These are phyloP conservation scores for Nerophis ophidion DNA, from an alignment of 2,113 vertebrate species.

Conservation along the genomic window DNA sequence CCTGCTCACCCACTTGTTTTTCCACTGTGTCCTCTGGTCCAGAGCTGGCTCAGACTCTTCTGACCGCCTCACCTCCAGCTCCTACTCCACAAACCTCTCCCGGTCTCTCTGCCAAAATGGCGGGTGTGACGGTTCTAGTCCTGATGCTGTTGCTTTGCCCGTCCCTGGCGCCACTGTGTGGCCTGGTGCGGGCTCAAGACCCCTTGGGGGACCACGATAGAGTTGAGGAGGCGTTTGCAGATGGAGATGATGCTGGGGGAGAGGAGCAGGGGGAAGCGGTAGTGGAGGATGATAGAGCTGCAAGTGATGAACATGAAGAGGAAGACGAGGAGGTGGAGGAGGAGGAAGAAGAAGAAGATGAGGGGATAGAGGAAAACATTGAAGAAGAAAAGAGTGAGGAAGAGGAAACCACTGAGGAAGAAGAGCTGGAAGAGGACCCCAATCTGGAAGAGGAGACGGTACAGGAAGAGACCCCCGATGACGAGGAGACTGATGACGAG, in stretches of 20 bases:
- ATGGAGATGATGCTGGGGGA: not conserved
- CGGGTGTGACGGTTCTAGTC: constrained; percentile 38
- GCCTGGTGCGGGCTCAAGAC: constrained; percentile 29
- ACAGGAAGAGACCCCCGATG: not conserved
- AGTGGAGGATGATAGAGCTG: not conserved
- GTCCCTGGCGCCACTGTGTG: constrained; percentile 28
- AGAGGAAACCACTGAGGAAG: constrained; percentile 4
- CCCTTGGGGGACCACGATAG: constrained; percentile 13
- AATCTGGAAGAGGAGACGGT: not conserved
- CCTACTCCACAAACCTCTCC: not conserved
- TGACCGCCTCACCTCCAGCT: not conserved
- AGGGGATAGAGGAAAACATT: not conserved
- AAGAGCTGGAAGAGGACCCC: not conserved
- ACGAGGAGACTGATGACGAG: not conserved
- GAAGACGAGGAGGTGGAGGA: not conserved
- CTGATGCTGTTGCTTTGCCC: constrained; percentile 56
- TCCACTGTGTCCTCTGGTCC: constrained; percentile 53
- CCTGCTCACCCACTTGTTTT: constrained; percentile 22
- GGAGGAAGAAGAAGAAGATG: not conserved
- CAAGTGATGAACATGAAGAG: not conserved
- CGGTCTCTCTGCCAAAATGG: constrained; percentile 39
- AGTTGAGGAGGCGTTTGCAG: constrained; percentile 17
- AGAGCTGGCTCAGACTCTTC: constrained; percentile 27
- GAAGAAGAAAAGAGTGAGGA: constrained; percentile 5
- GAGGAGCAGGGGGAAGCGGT: constrained; percentile 20